Evolutionary conservation across 2,888 invertebrate species (phyloP), one percentile per base, ranked within the genome.

Genomic region (Pheosia gnoma): DNA sequence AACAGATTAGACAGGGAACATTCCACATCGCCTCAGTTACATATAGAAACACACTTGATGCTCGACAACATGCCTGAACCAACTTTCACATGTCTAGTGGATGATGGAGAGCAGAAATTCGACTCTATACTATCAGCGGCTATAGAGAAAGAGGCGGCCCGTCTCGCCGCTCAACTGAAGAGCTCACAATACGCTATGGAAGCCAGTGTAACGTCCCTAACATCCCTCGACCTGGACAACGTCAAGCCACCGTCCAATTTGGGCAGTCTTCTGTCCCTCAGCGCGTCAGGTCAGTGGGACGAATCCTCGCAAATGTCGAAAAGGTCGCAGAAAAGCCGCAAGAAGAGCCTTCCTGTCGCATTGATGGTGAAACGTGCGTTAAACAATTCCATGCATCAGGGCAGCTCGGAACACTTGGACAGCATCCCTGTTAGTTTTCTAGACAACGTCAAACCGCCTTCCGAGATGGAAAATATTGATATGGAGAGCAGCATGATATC

Each of bases 401-500:
- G 94, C 9, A 95, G 95, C 60, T 93, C 96, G 0, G 97, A 97
- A 78, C 95, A 95, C 75, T 79, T 96, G 25, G 95, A 95, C 75
- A 95, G 94, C 66, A 94, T 87, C 57, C 92, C 93, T 0, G 81
- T 88, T 43, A 95, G 95, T 74, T 96, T 97, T 80, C 87, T 97
- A 43, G 98, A 98, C 45, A 96, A 96, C 68, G 95, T 97, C 4
- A 97, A 97, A 81, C 97, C 98, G 4, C 97, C 98, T 0, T 97
- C 97, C 0, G 95, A 96, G 68, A 96, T 97, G 96, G 97, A 97
- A 63, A 94, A 96, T 74, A 85, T 96, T 5, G 98, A 98, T 75
- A 95, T 97, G 95, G 96, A 96, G 71, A 95, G 96, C 67, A 98
- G 97, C 70, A 97, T 97, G 96, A 91, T 96, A 11, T 98, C 97